phyloP scores from a whole-genome alignment of 2,797 vertebrate species.

The Allobates femoralis region DNA sequence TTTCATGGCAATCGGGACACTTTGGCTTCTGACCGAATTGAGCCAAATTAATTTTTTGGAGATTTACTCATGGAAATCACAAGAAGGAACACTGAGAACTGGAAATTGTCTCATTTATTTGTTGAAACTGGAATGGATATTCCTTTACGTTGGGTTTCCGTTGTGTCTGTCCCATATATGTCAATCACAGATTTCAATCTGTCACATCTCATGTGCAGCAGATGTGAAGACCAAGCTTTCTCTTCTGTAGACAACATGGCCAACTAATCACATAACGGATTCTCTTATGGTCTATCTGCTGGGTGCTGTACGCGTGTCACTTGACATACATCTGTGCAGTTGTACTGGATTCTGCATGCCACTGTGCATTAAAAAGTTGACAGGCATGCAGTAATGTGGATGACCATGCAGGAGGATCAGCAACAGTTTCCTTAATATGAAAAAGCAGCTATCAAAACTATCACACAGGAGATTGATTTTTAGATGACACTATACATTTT shows the following conservation, averaged over 20 bases:
- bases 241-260: background rate
- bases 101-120: background rate
- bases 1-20: too few species aligned
- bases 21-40: too few species aligned
- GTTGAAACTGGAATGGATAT: background rate
- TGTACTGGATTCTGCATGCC: constrained; percentile 2
- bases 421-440: constrained; percentile 35
- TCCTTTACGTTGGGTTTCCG: background rate
- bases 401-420: constrained; percentile 4
- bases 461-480: background rate
- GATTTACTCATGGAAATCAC: too few species aligned
- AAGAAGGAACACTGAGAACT: too few species aligned
- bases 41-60: too few species aligned
- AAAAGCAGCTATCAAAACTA: constrained; percentile 12
- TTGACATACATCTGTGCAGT: constrained; percentile 1
- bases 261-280: background rate
- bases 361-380: constrained; percentile 39
- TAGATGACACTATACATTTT: background rate
- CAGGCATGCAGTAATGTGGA: background rate
- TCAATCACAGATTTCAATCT: constrained; percentile 1
- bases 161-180: background rate
- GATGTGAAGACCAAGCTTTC: background rate
- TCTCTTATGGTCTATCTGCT: background rate
- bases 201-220: background rate
- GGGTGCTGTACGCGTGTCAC: background rate